Percentiles rank a stretch among this genome's conserved stretches.
phyloP scores from a whole-genome alignment of 2,797 vertebrate genomes.

The Melanotaenia boesemani region DNA sequence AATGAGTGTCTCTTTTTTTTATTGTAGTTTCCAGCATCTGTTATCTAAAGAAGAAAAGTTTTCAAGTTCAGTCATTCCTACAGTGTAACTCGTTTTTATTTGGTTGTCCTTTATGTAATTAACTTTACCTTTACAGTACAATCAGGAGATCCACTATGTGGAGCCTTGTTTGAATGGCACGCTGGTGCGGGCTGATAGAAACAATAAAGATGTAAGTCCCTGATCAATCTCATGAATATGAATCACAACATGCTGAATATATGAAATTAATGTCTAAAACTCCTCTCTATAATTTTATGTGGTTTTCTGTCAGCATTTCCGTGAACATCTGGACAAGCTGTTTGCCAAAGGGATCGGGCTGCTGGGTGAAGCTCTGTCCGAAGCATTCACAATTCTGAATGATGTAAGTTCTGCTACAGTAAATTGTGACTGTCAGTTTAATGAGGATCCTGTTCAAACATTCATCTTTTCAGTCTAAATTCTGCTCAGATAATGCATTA shows the following conservation, averaged over 20 bases:
- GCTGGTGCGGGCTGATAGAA: constrained; percentile 94
- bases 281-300: constrained; percentile 5
- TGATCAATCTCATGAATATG: constrained; percentile 15
- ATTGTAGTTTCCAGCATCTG: background rate
- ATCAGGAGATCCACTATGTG: constrained; percentile 96
- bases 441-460: constrained; percentile 24
- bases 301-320: constrained; percentile 89
- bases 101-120: constrained; percentile 20
- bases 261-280: constrained; percentile 26
- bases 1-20: background rate
- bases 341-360: constrained; percentile 98
- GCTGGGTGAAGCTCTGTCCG: constrained; percentile 92
- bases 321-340: constrained; percentile 96
- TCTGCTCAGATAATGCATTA: constrained; percentile 15
- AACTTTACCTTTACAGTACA: constrained; percentile 85
- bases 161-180: constrained; percentile 97
- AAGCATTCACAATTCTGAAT: constrained; percentile 94
- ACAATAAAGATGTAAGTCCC: constrained; percentile 94
- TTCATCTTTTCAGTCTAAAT: constrained; percentile 19
- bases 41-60: background rate
- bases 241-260: constrained; percentile 16
- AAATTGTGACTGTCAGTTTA: constrained; percentile 20
- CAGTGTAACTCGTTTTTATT: background rate
- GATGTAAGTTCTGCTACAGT: constrained; percentile 85
- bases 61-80: background rate